phyloP scores from a whole-genome alignment of 2,888 invertebrate species.

The Papilio demoleus region DNA sequence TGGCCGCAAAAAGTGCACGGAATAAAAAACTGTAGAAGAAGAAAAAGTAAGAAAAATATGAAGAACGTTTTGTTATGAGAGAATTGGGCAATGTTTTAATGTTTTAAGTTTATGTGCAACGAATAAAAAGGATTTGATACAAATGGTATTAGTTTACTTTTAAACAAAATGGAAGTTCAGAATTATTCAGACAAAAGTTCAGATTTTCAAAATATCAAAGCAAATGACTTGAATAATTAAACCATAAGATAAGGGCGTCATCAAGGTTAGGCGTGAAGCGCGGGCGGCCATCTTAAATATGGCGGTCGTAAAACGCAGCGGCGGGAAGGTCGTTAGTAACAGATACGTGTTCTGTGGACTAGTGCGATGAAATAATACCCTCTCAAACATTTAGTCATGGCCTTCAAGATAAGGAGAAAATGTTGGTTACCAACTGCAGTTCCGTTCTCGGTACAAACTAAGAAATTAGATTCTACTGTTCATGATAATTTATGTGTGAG shows the following conservation, averaged over 20 bases:
- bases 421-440: constrained; percentile 25
- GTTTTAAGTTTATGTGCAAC: no score
- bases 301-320: constrained; percentile 47
- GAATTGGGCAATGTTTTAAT: no score
- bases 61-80: no score
- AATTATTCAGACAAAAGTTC: not conserved
- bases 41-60: no score
- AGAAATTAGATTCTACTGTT: constrained; percentile 19
- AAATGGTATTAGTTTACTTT: no score
- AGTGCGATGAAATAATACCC: constrained; percentile 41
- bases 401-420: constrained; percentile 36
- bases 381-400: constrained; percentile 39
- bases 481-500: constrained; percentile 7
- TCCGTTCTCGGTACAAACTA: constrained; percentile 8
- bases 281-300: constrained; percentile 46
- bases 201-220: constrained; percentile 7
- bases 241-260: constrained; percentile 26
- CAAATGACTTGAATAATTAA: constrained; percentile 13
- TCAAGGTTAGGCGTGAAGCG: constrained; percentile 34
- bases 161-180: no score
- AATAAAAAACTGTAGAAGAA: no score
- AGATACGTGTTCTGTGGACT: constrained; percentile 41
- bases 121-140: no score
- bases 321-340: constrained; percentile 42
- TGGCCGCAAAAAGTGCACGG: no score